These are phyloP conservation scores for Dinocampus coccinellae DNA, from an alignment of 2,888 invertebrate species.

Conservation along the genomic window DNA sequence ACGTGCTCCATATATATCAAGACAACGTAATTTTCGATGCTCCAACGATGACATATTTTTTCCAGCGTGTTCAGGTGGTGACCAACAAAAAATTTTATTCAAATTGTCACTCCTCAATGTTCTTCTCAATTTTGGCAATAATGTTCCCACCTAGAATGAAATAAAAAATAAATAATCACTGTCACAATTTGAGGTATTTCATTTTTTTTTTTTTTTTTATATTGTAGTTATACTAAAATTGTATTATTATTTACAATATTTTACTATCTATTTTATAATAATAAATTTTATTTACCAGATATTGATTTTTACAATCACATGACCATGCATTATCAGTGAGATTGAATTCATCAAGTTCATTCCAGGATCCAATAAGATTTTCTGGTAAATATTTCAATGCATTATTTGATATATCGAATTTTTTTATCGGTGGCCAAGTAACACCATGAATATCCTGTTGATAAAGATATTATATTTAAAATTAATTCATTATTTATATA, in stretches of 20 bases:
- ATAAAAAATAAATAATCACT: constrained; percentile 39
- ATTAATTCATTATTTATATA: no score
- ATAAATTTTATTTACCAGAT: constrained; percentile 73
- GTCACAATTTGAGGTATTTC: constrained; percentile 23
- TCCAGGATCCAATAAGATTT: constrained; percentile 79
- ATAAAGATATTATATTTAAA: background rate
- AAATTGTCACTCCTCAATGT: constrained; percentile 52
- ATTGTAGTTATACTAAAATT: background rate
- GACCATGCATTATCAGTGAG: constrained; percentile 82
- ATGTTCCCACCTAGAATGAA: constrained; percentile 48
- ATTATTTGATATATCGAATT: constrained; percentile 82
- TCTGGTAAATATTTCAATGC: constrained; percentile 77
- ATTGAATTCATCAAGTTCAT: constrained; percentile 76
- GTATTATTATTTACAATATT: no score
- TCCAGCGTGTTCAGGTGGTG: constrained; percentile 77
- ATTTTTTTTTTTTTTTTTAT: background rate
- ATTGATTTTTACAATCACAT: constrained; percentile 85
- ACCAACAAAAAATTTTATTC: constrained; percentile 72
- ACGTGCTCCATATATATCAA: constrained; percentile 75
- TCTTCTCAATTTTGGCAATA: constrained; percentile 57
- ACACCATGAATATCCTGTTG: constrained; percentile 61
- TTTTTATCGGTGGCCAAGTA: constrained; percentile 77
- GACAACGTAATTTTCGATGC: constrained; percentile 75
- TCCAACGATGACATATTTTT: constrained; percentile 74
- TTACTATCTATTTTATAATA: no score